phyloP scores from a whole-genome alignment of 2,113 vertebrate genomes.

The Ictalurus punctatus region DNA sequence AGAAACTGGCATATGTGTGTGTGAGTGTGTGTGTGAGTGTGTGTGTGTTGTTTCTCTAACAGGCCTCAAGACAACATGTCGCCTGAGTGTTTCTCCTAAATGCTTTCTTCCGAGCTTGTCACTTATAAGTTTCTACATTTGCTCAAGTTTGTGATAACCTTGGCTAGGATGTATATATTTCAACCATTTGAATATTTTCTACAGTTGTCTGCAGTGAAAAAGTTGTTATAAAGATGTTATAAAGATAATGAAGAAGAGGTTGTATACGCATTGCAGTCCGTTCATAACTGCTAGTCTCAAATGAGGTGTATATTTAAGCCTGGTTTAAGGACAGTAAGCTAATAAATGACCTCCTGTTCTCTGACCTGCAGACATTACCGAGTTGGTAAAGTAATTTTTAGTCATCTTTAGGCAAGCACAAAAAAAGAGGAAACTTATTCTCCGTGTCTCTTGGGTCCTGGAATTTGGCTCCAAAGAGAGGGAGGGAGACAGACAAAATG shows the following conservation, averaged over 20 bases:
- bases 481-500: neutral
- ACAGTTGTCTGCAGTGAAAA: neutral
- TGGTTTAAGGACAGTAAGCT: neutral
- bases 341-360: neutral
- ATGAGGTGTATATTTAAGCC: neutral
- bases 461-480: constrained; percentile 12
- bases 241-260: neutral
- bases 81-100: neutral
- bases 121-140: neutral
- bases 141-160: neutral
- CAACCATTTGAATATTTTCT: neutral
- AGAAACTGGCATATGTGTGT: neutral
- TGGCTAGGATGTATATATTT: neutral
- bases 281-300: neutral
- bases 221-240: neutral
- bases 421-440: constrained; percentile 25
- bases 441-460: neutral
- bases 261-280: neutral
- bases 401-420: neutral
- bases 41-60: constrained; percentile 9
- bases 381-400: neutral
- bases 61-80: neutral
- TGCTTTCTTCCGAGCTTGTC: neutral
- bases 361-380: neutral
- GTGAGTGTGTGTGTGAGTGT: neutral